Percentiles rank a stretch among this genome's conserved stretches.
Evolutionary conservation across 2,797 vertebrate genomes (phyloP).

Genomic region (Thripadectes ignobilis): DNA sequence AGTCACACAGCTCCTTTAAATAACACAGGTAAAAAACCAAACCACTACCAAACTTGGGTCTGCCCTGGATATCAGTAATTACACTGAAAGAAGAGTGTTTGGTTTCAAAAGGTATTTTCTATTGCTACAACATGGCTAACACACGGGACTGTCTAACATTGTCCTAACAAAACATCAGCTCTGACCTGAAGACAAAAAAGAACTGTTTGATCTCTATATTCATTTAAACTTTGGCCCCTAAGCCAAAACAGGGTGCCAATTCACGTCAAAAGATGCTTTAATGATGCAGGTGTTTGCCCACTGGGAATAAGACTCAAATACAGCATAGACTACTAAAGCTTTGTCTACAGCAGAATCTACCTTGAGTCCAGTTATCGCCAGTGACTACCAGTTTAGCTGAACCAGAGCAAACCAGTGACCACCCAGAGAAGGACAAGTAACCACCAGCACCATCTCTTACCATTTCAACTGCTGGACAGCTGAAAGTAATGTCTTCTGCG

Average conservation of each 20-base stretch:
- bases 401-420: not conserved
- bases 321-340: not conserved
- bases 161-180: not conserved
- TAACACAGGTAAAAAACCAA: not conserved
- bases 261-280: not conserved
- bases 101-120: not conserved
- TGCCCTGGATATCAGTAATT: not conserved
- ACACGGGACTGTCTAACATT: not conserved
- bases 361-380: not conserved
- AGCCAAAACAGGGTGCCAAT: not conserved
- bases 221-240: not conserved
- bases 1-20: not conserved
- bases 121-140: not conserved
- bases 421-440: not conserved
- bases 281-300: not conserved
- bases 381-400: accelerated
- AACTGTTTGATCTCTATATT: not conserved
- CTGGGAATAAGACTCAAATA: not conserved
- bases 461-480: not conserved
- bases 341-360: not conserved
- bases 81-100: not conserved
- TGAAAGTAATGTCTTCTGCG: not conserved
- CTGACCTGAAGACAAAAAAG: not conserved
- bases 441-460: not conserved
- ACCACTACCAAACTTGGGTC: not conserved